Evolutionary conservation across 2,888 invertebrate genomes (phyloP).

Genomic region (Aelia acuminata): DNA sequence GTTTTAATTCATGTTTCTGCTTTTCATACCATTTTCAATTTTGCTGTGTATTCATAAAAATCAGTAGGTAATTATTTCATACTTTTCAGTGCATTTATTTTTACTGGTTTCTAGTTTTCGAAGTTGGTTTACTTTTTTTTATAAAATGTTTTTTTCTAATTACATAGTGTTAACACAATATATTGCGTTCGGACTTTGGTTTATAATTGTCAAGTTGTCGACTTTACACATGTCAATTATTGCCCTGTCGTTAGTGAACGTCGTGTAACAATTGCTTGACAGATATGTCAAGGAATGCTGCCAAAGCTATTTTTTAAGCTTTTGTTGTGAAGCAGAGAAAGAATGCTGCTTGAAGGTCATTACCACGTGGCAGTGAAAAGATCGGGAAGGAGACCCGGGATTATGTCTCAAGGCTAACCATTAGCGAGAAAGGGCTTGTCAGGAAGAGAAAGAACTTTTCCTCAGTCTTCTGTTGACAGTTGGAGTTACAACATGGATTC

Average conservation of each 20-base stretch:
- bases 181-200: background rate
- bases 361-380: conserved; percentile 29
- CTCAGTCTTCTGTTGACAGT: background rate
- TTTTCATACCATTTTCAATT: too few relatives aligned
- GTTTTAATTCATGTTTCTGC: too few relatives aligned
- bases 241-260: background rate
- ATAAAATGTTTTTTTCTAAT: too few relatives aligned
- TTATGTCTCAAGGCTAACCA: conserved; percentile 55
- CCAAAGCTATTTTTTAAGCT: background rate
- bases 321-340: background rate
- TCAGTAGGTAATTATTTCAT: too few relatives aligned
- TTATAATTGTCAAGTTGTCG: background rate
- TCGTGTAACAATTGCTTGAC: background rate
- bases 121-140: too few relatives aligned
- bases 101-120: too few relatives aligned
- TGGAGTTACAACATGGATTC: conserved; percentile 22
- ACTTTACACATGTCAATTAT: background rate
- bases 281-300: background rate
- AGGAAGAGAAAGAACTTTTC: conserved; percentile 42
- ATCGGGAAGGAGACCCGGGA: conserved; percentile 5
- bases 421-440: conserved; percentile 34
- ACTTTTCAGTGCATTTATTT: too few relatives aligned
- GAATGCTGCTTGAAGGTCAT: conserved; percentile 28
- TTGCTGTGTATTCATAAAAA: too few relatives aligned
- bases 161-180: too few relatives aligned